These are phyloP conservation scores for Echinometra lucunter DNA, from an alignment of 53 echinoderm and acorn worm species.

Conservation along the genomic window DNA sequence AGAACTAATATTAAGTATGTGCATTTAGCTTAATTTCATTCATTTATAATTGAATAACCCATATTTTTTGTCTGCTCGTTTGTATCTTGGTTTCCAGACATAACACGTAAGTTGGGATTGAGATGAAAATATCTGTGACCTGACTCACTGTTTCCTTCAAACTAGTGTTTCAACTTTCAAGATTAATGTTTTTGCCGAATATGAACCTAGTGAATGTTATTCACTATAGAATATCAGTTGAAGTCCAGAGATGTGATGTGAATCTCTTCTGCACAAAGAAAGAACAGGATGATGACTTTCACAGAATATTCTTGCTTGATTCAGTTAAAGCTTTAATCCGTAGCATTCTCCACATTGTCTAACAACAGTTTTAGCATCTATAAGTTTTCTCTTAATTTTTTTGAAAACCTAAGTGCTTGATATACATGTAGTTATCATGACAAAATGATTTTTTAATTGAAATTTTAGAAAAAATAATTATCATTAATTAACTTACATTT, in stretches of 20 bases:
- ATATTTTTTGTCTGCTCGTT: slow-evolving; percentile 13
- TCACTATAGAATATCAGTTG: not conserved
- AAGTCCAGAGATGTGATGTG: not conserved
- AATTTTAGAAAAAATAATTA: too few species aligned
- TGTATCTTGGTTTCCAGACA: slow-evolving; percentile 47
- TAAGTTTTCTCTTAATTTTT: too few species aligned
- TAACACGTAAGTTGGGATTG: slow-evolving; percentile 49
- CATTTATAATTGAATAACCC: not conserved
- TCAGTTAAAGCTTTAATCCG: not conserved
- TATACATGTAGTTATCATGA: too few species aligned
- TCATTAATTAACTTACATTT: too few species aligned
- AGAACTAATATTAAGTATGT: not conserved
- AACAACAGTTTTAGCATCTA: not conserved
- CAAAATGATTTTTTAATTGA: too few species aligned
- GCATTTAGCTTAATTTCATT: not conserved
- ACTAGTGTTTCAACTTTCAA: not conserved
- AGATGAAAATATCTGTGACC: not conserved
- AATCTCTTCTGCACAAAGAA: not conserved
- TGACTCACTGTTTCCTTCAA: not conserved
- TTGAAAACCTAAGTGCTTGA: too few species aligned
- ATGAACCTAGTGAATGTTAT: not conserved
- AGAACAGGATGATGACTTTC: not conserved
- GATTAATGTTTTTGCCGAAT: not conserved
- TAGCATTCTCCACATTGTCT: not conserved
- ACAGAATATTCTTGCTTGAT: not conserved